These are phyloP conservation scores for Brevipalpus yothersi DNA, from an alignment of 1,140 invertebrate genomes.

Conservation along the genomic window DNA sequence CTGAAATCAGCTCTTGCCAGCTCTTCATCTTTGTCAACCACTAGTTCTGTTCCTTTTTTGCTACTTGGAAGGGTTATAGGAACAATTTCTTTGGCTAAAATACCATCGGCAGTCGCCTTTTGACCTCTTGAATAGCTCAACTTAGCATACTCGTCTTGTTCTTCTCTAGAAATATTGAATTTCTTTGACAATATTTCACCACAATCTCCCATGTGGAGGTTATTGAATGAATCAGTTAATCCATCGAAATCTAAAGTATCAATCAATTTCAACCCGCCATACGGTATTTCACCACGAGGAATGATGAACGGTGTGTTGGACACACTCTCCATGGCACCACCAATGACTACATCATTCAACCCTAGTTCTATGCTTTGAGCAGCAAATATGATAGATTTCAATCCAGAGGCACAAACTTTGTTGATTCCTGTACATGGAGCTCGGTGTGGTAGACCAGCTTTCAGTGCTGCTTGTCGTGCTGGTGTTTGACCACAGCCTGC, in stretches of 20 bases:
- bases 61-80: constrained; percentile 57
- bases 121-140: constrained; percentile 70
- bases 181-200: constrained; percentile 93
- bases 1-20: constrained; percentile 82
- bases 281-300: constrained; percentile 56
- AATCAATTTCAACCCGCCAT: constrained; percentile 68
- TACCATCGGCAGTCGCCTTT: constrained; percentile 43
- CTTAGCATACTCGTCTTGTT: constrained; percentile 88
- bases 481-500: constrained; percentile 25
- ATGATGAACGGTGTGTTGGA: constrained; percentile 41
- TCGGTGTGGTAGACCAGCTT: constrained; percentile 24
- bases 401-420: constrained; percentile 32
- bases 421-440: constrained; percentile 29
- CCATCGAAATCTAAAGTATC: constrained; percentile 92
- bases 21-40: constrained; percentile 75
- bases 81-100: constrained; percentile 61
- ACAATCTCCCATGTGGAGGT: constrained; percentile 96
- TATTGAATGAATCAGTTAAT: constrained; percentile 89
- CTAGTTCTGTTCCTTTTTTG: constrained; percentile 38
- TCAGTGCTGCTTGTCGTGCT: constrained; percentile 27
- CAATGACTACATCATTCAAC: constrained; percentile 16
- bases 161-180: constrained; percentile 46
- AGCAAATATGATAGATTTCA: constrained; percentile 32
- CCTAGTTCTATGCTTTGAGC: constrained; percentile 28
- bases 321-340: constrained; percentile 17